Evolutionary conservation across 2,797 vertebrate genomes (phyloP).

Genomic region (Microcaecilia unicolor): DNA sequence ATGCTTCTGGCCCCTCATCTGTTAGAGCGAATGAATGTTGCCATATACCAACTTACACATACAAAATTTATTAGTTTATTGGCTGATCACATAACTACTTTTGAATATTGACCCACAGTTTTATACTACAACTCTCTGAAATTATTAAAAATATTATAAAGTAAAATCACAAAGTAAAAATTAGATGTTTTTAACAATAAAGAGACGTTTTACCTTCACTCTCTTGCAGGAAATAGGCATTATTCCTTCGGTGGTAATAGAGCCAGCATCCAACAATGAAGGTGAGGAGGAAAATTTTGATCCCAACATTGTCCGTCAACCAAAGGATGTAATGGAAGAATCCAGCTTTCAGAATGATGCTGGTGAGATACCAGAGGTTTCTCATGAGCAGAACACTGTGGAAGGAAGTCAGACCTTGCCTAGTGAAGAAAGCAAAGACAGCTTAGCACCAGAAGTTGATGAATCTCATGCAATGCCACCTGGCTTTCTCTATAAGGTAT

Average conservation of each 20-base stretch:
- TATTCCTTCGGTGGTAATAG: constrained; percentile 87
- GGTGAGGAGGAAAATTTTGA: constrained; percentile 70
- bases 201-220: not conserved
- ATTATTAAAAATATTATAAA: too few species aligned
- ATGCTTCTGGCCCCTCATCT: too few species aligned
- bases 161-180: too few species aligned
- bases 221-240: constrained; percentile 56
- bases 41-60: too few species aligned
- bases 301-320: not conserved
- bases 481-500: constrained; percentile 82
- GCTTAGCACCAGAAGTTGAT: constrained; percentile 21
- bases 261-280: constrained; percentile 91
- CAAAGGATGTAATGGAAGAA: constrained; percentile 43
- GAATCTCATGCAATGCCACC: constrained; percentile 48
- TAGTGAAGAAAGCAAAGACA: constrained; percentile 6
- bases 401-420: constrained; percentile 16
- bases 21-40: too few species aligned
- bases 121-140: too few species aligned
- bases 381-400: constrained; percentile 8
- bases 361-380: constrained; percentile 29
- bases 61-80: too few species aligned
- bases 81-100: too few species aligned
- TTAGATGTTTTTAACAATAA: too few species aligned
- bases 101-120: too few species aligned
- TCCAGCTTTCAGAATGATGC: constrained; percentile 33